Evolutionary conservation across 2,888 invertebrate genomes (phyloP).

Genomic region (Nomada fucata): DNA sequence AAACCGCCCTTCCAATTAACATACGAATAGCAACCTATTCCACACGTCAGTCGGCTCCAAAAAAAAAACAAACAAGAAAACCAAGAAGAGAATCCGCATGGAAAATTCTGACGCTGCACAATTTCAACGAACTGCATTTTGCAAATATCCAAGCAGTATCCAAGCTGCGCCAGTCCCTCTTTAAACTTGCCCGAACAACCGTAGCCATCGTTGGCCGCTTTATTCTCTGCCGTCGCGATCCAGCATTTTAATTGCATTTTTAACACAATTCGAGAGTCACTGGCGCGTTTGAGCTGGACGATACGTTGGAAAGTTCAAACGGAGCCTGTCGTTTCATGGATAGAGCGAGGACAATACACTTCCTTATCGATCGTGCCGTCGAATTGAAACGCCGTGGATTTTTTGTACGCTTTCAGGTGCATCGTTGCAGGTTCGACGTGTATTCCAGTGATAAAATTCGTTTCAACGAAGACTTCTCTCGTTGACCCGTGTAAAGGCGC

Average conservation of each 20-base stretch:
- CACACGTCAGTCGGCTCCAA: no score
- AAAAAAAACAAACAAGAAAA: neutral
- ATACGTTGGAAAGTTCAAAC: conserved; percentile 5
- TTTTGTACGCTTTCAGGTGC: conserved; percentile 14
- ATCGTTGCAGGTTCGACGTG: neutral
- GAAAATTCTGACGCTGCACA: neutral
- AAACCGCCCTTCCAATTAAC: no score
- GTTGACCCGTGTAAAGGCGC: conserved; percentile 37
- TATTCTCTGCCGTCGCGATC: neutral
- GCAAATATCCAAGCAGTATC: conserved; percentile 19
- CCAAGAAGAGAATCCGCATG: conserved; percentile 2
- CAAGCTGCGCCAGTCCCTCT: neutral
- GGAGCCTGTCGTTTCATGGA: neutral
- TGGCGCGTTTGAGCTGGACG: neutral
- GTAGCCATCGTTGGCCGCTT: neutral
- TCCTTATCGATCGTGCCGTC: conserved; percentile 31
- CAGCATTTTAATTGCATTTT: conserved; percentile 47
- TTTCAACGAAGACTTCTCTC: conserved; percentile 6
- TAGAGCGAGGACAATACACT: neutral
- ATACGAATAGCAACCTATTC: no score
- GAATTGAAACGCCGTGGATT: conserved; percentile 10
- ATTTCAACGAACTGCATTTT: conserved; percentile 5
- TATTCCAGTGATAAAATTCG: conserved; percentile 8
- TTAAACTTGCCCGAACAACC: conserved; percentile 1
- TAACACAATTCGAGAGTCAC: conserved; percentile 12